These are phyloP conservation scores for Mactra quadrangularis DNA, from an alignment of 1,140 invertebrate species.

Conservation along the genomic window DNA sequence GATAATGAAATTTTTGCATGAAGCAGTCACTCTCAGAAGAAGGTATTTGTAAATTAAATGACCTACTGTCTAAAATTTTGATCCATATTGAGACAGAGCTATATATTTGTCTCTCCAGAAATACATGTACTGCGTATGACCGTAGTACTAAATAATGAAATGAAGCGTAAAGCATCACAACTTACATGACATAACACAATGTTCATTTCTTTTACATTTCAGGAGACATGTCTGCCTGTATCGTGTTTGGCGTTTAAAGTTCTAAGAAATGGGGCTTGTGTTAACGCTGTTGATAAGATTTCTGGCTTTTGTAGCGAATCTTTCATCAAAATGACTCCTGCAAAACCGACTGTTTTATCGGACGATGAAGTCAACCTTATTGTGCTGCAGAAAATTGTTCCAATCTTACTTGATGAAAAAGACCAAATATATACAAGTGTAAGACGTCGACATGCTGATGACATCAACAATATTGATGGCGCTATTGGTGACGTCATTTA, in stretches of 20 bases:
- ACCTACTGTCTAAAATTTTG: too few relatives aligned
- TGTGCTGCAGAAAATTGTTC: neutral
- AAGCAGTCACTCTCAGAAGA: too few relatives aligned
- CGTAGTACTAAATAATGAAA: too few relatives aligned
- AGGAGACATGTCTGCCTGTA: constrained; percentile 11
- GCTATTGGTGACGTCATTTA: neutral
- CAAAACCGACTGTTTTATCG: too few relatives aligned
- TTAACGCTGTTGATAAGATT: constrained; percentile 7
- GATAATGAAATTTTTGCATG: too few relatives aligned
- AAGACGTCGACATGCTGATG: neutral
- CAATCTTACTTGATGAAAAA: neutral
- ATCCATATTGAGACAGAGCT: too few relatives aligned
- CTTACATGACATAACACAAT: too few relatives aligned
- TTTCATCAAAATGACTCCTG: constrained; percentile 25
- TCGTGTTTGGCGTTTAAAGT: neutral
- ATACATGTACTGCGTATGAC: too few relatives aligned
- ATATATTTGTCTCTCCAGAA: too few relatives aligned
- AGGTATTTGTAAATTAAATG: too few relatives aligned
- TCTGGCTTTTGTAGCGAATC: neutral
- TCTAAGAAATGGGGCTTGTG: neutral
- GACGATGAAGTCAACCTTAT: neutral
- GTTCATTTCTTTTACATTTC: neutral
- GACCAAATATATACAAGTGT: neutral
- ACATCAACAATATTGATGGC: neutral
- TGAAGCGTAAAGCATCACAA: too few relatives aligned